Evolutionary conservation across 1,140 invertebrate genomes (phyloP), one percentile per base, ranked within the genome.

Genomic region (Neoseiulus cucumeris): DNA sequence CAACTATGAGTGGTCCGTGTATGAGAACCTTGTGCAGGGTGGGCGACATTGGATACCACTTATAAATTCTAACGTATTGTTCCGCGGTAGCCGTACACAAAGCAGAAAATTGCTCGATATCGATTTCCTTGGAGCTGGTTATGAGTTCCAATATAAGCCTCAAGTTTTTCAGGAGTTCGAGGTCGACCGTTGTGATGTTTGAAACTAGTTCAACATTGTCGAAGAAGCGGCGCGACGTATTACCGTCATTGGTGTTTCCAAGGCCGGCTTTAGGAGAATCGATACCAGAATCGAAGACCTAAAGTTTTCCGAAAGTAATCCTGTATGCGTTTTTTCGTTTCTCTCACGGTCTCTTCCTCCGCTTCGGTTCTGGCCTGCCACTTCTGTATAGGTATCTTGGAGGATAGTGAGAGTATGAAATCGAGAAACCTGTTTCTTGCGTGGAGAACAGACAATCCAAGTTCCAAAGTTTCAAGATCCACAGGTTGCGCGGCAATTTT

Each of bases 381-480:
- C 29, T 75, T 72, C 71, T 72, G 68, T 2, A 72, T 55, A 0
- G 47, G 47, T 7, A 74, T 42, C 69, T 72, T 73, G 64, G 73
- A 75, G 0, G 70, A 66, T 39, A 76, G 41, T 67, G 76, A 72
- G 9, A 75, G 68, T n/a, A 72, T 51, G n/a, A 66, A 70, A 66
- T 76, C 70, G 45, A 75, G 72, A 51, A 73, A 71, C 0, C 71
- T 64, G 55, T 75, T 76, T 65, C 71, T 71, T 0, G 70, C 72
- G 69, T 76, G 75, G 25, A 76, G 66, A 0, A 70, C 70, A 5
- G 74, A 76, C 25, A 77, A 30, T 6, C 74, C 75, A 67, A 74
- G 76, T 25, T 72, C 25, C 2, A 73, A 65, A 66, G 67, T 64
- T 39, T 68, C 65, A 59, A 66, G 55, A 44, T 68, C 66, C 14